Evolutionary conservation across 2,797 vertebrate species (phyloP), one percentile per base, ranked within the genome.

Genomic region (Crypturellus tataupa): DNA sequence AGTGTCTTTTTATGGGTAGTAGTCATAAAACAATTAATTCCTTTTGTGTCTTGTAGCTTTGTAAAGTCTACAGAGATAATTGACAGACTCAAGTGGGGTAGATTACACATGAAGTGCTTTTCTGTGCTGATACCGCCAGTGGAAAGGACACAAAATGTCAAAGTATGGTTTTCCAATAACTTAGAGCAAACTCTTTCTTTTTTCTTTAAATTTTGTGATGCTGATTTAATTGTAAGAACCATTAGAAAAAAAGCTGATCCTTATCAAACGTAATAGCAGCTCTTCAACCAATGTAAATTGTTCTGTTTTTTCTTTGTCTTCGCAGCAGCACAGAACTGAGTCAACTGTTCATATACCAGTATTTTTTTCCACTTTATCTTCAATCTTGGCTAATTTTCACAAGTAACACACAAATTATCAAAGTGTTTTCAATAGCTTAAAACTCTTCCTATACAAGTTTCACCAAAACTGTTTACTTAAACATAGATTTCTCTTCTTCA

Each of bases 21-120:
- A 92, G 81, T 93, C 93, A 90, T 94, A 92, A 89, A 96, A 21
- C 53, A 94, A 90, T 94, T 93, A 86, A 91, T 96, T 91, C 55
- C 29, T 93, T 93, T 94, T 72, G 51, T 14, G 51, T 88, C 85
- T 89, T 92, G 89, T 68, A 92, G 19, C 58, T 93, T 89, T 18
- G 14, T 91, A 77, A 95, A 93, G 85, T 92, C 79, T 94, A 71
- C 81, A 75, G 39, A 93, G 72, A 59, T 60, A 80, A 69, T 69
- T 83, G 84, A 68, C 63, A 77, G 76, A 5, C 73, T 63, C 24
- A 40, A 2, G 53, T 71, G 83, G 53, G 21, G 88, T 24, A 49
- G 21, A 29, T 77, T 94, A 62, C 3, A 85, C 12, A 78, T 71
- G 6, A 86, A 85, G 68, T 84, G 39, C 24, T 21, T 93, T 89